Conservation (phyloP, 1,140 invertebrate species). For the Camponotus floridanus region DNA sequence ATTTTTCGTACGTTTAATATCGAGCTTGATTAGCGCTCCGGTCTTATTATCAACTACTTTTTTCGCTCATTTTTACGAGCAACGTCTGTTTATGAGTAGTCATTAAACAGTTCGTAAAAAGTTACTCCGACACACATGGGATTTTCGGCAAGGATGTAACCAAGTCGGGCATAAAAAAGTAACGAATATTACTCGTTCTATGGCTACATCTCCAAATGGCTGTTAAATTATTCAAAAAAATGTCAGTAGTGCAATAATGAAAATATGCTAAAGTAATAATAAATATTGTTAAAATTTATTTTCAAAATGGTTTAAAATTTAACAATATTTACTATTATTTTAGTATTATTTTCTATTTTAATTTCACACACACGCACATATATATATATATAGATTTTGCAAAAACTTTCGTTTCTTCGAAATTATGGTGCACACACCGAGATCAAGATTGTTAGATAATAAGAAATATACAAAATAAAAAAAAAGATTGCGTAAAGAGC, state of each 20-base stretch:
- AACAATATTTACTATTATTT: too few species aligned
- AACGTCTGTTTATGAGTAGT: conserved; percentile 41
- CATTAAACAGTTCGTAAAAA: conserved; percentile 38
- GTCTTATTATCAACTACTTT: not conserved
- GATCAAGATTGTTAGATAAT: conserved; percentile 49
- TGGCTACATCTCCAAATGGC: not conserved
- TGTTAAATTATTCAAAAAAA: conserved; percentile 27
- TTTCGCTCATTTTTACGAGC: conserved; percentile 39
- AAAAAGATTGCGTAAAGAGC: not conserved
- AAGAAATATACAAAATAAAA: conserved; percentile 13
- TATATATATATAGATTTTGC: not conserved
- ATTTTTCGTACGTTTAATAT: conserved; percentile 23
- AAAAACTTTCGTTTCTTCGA: not conserved
- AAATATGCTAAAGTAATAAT: not conserved
- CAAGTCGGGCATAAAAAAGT: conserved; percentile 36
- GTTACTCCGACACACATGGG: not conserved
- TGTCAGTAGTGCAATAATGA: not conserved
- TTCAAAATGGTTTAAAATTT: too few species aligned
- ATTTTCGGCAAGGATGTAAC: conserved; percentile 31
- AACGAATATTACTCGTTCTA: not conserved
- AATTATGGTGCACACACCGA: not conserved
- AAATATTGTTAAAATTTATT: not conserved
- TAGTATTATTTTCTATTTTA: not conserved
- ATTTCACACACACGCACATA: not conserved
- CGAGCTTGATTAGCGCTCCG: conserved; percentile 48